A percentile compares a stretch with the other conserved stretches of the same genome.
Evolutionary conservation across 2,797 vertebrate genomes (phyloP).

Genomic region (Pseudocheirus occidentalis): DNA sequence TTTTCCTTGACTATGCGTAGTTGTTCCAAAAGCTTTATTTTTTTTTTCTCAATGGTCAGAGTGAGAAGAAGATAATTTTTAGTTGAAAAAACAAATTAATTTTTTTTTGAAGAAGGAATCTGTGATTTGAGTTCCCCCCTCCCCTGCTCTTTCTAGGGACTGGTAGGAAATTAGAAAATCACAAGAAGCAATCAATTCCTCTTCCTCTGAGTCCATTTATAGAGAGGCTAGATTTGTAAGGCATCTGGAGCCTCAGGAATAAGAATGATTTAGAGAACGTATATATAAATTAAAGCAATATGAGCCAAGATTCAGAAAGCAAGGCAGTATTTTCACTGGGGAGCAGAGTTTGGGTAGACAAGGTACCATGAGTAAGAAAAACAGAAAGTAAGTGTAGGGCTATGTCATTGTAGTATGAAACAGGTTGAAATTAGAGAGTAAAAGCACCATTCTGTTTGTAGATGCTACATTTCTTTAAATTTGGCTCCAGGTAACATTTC

Average conservation of each 20-base stretch:
- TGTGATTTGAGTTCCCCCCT: neutral
- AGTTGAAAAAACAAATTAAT: neutral
- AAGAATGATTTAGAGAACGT: neutral
- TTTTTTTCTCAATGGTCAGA: neutral
- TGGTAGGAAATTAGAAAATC: slow-evolving; percentile 14
- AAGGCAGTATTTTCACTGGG: neutral
- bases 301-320: neutral
- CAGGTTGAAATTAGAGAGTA: neutral
- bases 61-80: neutral
- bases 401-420: neutral
- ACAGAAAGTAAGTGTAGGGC: neutral
- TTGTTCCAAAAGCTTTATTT: neutral
- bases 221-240: neutral
- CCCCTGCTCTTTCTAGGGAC: neutral
- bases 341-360: neutral
- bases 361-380: neutral
- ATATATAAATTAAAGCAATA: neutral
- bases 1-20: neutral
- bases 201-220: neutral
- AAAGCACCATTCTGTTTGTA: neutral
- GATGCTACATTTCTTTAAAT: neutral
- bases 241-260: neutral
- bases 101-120: neutral
- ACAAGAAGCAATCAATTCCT: neutral
- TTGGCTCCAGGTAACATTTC: neutral